phyloP scores from a whole-genome alignment of 92 coral and sea anemone species.

The Metridium senile region DNA sequence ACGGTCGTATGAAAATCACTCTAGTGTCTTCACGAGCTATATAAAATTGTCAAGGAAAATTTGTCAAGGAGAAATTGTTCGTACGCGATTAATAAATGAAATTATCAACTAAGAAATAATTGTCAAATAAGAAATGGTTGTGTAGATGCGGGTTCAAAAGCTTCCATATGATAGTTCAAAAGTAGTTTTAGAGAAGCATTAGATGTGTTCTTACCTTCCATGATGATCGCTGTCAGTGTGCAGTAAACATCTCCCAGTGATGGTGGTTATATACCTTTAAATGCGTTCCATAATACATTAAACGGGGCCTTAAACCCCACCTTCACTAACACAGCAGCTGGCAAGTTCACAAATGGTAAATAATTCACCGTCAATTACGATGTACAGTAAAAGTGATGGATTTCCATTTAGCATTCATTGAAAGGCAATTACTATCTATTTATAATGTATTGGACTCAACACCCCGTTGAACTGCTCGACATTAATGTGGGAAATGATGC shows the following conservation, averaged over 20 bases:
- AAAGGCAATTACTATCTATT: slow-evolving; percentile 2
- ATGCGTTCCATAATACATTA: not conserved
- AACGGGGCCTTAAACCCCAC: not conserved
- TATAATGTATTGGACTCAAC: slow-evolving; percentile 15
- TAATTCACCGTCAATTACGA: slow-evolving; percentile 10
- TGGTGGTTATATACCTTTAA: not conserved
- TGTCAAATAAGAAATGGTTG: no score
- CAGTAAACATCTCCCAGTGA: not conserved
- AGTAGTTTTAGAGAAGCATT: not conserved
- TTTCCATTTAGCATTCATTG: slow-evolving; percentile 12
- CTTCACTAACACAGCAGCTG: slow-evolving; percentile 15
- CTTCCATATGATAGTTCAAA: no score
- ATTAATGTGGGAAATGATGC: slow-evolving; percentile 6
- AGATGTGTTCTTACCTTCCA: not conserved
- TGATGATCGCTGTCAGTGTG: not conserved
- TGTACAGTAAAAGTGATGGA: slow-evolving; percentile 5
- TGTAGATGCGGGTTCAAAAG: no score
- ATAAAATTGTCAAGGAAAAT: no score
- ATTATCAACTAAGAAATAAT: no score
- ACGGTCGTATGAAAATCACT: no score
- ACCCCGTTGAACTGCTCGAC: not conserved
- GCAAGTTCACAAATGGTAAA: slow-evolving; percentile 19
- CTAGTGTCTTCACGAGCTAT: no score
- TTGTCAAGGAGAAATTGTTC: no score
- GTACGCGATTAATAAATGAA: no score